Evolutionary conservation across 2,888 invertebrate genomes (phyloP).

Genomic region (Ormyrus rosae): DNA sequence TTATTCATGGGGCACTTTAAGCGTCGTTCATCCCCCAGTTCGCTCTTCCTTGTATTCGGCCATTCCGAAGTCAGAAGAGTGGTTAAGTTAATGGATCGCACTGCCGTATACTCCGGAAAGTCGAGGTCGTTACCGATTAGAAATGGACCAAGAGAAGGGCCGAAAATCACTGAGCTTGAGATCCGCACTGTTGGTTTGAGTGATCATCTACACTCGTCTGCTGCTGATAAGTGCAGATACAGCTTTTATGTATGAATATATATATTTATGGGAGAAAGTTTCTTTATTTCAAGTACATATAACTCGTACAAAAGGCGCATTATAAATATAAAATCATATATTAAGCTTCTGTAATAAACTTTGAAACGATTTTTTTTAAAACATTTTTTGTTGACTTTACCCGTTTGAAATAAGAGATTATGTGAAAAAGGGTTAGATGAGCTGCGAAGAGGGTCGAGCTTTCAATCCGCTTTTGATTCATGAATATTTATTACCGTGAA

Average conservation of each 20-base stretch:
- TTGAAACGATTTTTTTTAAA: background rate
- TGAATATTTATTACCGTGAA: conserved; percentile 33
- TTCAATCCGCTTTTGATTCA: conserved; percentile 31
- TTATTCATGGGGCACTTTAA: no score
- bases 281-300: no score
- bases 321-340: no score
- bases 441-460: conserved; percentile 35
- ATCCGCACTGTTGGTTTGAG: no score
- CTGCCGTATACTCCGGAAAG: conserved; percentile 64
- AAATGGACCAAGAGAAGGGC: conserved; percentile 60
- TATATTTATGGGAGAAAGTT: no score
- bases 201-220: no score
- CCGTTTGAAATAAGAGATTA: conserved; percentile 5
- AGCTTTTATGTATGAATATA: no score
- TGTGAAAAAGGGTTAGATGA: conserved; percentile 36
- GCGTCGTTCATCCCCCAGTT: no score
- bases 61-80: background rate
- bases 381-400: conserved; percentile 3
- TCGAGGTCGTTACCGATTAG: conserved; percentile 66
- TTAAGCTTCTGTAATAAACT: no score
- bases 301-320: no score
- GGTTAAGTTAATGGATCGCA: conserved; percentile 66
- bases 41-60: no score
- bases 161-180: background rate
- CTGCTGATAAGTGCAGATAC: no score